Evolutionary conservation across 2,797 vertebrate species (phyloP), one percentile per base, ranked within the genome.

Genomic region (Hemitrygon akajei): DNA sequence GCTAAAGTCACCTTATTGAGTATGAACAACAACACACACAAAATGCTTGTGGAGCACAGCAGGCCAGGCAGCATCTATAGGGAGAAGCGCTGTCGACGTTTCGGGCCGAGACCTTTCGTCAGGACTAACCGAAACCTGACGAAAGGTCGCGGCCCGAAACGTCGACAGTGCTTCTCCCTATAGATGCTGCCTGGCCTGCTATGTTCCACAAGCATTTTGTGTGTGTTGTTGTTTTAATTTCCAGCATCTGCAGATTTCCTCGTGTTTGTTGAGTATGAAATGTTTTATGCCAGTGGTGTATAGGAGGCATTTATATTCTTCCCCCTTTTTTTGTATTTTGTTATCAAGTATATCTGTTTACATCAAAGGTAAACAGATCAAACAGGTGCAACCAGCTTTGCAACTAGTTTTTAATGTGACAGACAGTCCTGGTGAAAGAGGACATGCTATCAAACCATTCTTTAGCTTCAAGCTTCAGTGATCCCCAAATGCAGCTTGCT

Each of bases 401-500:
- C 14, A 87, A 89, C 86, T 63, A 69, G 86, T 89, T 89, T 79
- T 37, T n/a, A 79, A 69, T 69, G 63, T 37, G 60, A 89, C 60
- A 66, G 86, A 4, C 60, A 37, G 12, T n/a, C 84, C 84, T 63
- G 84, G 30, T 18, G 58, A 63, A 18, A 66, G 60, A 89, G n/a
- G 16, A 9, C n/a, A 66, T 16, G 34, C 16, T 66, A 22, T 69
- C 4, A 89, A 89, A 69, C 60, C 16, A 89, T 89, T 89, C 30
- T 66, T 69, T 89, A 89, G 18, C 16, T 89, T 63, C 86, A 89
- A 89, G 86, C 86, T 89, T 66, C 60, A 69, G 7, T 89, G n/a
- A 89, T 69, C 86, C 10, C 60, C 86, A 89, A 89, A 37, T 69
- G 34, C n/a, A 66, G 20, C 18, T 69, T 69, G 30, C 27, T 66